These are phyloP conservation scores for Ceratothoa steindachneri DNA, from an alignment of 2,888 invertebrate genomes.

Conservation along the genomic window DNA sequence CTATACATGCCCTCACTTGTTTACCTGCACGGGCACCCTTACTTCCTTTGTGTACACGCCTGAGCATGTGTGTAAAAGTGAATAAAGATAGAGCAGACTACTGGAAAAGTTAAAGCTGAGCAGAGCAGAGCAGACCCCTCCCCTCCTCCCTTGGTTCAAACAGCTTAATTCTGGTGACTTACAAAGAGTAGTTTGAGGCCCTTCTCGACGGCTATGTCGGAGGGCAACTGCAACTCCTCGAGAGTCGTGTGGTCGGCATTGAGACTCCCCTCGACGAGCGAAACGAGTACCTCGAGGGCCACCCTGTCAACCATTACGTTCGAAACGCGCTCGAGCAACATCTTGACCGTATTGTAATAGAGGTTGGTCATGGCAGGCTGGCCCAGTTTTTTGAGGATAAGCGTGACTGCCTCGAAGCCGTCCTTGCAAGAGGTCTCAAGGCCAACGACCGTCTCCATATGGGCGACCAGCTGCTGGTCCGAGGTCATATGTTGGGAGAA, in stretches of 20 bases:
- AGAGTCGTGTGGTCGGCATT: constrained; percentile 63
- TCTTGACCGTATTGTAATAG: constrained; percentile 93
- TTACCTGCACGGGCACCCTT: no score
- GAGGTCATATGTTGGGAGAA: constrained; percentile 74
- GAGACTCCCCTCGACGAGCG: constrained; percentile 68
- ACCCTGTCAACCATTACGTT: constrained; percentile 93
- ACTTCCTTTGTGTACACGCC: no score
- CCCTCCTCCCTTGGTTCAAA: no score
- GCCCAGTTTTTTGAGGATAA: constrained; percentile 83
- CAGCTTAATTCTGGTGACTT: no score
- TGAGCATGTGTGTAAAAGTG: no score
- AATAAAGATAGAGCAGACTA: no score
- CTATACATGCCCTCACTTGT: no score
- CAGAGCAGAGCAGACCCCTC: no score
- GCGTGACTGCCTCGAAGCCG: constrained; percentile 77
- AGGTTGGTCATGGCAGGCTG: constrained; percentile 91
- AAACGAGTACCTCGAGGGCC: constrained; percentile 64
- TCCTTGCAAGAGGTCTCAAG: constrained; percentile 84
- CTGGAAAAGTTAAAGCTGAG: no score
- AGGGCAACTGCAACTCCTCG: constrained; percentile 73
- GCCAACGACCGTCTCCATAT: constrained; percentile 76
- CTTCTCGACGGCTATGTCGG: constrained; percentile 77
- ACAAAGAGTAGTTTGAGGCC: constrained; percentile 77
- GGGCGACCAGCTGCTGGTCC: constrained; percentile 64
- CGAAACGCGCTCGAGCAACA: constrained; percentile 86